phyloP scores from a whole-genome alignment of 2,113 vertebrate species.

The Lycaon pictus region DNA sequence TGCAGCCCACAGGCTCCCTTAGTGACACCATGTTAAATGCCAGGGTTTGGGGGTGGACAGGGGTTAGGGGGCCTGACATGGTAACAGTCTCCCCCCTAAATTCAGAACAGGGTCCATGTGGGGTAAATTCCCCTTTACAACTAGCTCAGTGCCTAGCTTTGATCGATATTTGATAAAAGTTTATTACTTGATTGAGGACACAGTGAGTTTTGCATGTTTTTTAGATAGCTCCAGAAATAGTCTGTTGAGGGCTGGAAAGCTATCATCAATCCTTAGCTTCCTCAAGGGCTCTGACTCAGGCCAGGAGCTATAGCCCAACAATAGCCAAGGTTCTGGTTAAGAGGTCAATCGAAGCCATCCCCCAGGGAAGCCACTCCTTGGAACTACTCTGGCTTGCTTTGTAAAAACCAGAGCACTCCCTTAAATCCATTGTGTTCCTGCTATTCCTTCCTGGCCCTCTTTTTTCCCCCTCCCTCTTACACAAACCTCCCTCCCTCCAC shows the following conservation, averaged over 20 bases:
- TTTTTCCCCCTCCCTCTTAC: not conserved
- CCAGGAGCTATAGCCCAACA: not conserved
- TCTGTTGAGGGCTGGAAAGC: not conserved
- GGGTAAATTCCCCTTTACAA: not conserved
- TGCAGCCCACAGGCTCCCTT: not conserved
- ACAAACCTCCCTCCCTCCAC: not conserved
- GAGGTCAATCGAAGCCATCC: not conserved
- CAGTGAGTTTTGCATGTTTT: not conserved
- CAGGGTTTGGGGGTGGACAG: not conserved
- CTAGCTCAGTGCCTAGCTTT: not conserved
- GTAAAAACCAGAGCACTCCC: not conserved
- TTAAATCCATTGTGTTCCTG: not conserved
- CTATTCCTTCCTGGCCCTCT: not conserved
- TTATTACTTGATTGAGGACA: not conserved
- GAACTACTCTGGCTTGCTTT: not conserved
- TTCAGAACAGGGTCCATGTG: not conserved
- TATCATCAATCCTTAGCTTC: conserved; percentile 2
- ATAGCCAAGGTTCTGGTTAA: not conserved
- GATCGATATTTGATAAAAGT: not conserved
- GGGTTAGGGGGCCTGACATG: not conserved
- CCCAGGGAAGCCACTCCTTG: not conserved
- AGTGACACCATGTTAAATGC: not conserved
- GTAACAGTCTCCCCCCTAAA: not conserved
- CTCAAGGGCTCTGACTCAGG: not conserved
- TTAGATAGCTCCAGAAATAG: not conserved